Base-by-base conservation (phyloP, 1,140 invertebrate species). In the Aphis craccivora region DNA sequence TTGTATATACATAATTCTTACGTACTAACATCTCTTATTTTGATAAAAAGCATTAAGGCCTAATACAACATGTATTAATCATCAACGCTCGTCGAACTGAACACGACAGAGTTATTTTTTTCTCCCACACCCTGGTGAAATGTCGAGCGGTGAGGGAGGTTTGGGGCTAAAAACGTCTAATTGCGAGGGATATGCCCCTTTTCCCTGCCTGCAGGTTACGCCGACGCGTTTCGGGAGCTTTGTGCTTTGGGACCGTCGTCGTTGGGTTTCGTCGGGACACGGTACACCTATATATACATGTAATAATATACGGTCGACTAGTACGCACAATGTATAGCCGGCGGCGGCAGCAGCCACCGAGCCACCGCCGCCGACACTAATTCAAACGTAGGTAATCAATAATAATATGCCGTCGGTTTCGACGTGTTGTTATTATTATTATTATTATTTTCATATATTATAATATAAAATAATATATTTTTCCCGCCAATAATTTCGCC, bases 381-480 rank as follows among this genome's bases (percentile, higher is more conserved):
- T 45, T 30, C 84, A 43, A 86, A 86, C 84, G 84, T 86, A 45
- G 40, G 84, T 86, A 86, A 86, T 86, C 84, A 86, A 86, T 86
- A 86, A 30, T 86, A n/a, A 76, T 76, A 30, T 40, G 40, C 40
- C 83, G 84, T 40, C 84, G 84, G 83, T 45, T 30, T 45, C 40
- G 25, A 25, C 84, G 84, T 30, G 40, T 40, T 25, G 4, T 18
- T 51, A 18, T 51, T 51, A 20, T 51, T 51, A 37, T 37, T 37
- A 40, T 40, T 40, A 40, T 40, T 40, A 40, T 40, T 25, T 37
- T 40, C 3, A 40, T 40, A 40, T n/a, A 40, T 2, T 40, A 40
- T 45, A 11, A 45, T 11, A 45, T 6, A n/a, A 20, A 76, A 67
- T 67, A 18, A n/a, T n/a, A 76, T 4, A 76, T 76, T 76, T 67